Evolutionary conservation across 2,113 vertebrate genomes (phyloP), one percentile per base, ranked within the genome.

Genomic region (Ageneiosus marmoratus): DNA sequence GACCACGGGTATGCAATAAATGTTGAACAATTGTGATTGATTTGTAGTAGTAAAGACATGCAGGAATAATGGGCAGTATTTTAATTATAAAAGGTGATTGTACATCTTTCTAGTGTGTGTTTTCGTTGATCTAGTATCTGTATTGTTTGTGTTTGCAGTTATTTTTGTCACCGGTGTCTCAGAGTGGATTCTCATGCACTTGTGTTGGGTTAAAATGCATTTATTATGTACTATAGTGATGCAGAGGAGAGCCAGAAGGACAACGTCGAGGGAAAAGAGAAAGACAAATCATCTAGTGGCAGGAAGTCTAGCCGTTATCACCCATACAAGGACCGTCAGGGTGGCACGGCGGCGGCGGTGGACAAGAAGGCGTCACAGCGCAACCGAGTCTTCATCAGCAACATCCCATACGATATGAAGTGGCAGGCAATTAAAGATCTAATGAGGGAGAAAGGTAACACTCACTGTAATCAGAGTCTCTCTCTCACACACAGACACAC

Each of bases 361-460:
- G 97, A 99, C 73, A 98, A 96, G 95, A 99, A 97, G 93, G 82
- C 92, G 75, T 67, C 92, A 86, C 96, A 95, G 77, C 96, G 95
- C 88, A 98, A 97, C 87, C 91, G 97, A 80, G 98, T 99, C 88
- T 99, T 99, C 92, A 98, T 99, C 93, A 99, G 98, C 95, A 99
- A 99, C 90, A 99, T 99, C 88, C 98, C 98, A 0, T 99, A 99
- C 93, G 98, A 99, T 90, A 98, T 98, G 97, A 99, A 99, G 92
- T 99, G 98, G 98, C 98, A 99, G 95, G 96, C 97, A 82, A 99
- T 99, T 92, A 99, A 99, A 98, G 98, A 99, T 93, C 95, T 99
- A 72, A 99, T 99, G 98, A 96, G 98, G 90, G 98, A 99, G 89
- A 99, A 98, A 99, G 98, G 98, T 99, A 99, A 92, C 87, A 53